Percentiles rank a stretch among this genome's conserved stretches.
These are phyloP conservation scores for Rhinogobio ventralis DNA, from an alignment of 2,797 vertebrate species.

Conservation along the genomic window DNA sequence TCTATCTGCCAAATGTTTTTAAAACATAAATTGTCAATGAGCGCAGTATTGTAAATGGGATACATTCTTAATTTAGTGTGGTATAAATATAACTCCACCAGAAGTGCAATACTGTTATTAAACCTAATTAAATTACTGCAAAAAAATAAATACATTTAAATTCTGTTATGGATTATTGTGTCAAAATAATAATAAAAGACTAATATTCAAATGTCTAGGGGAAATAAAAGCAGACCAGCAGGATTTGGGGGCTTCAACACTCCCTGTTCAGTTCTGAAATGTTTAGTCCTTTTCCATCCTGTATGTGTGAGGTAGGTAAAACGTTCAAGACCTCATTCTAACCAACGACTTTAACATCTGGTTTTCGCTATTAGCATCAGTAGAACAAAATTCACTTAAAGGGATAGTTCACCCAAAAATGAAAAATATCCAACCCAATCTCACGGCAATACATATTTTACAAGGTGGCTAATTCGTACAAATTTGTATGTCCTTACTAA, in stretches of 20 bases:
- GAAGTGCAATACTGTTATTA: not conserved
- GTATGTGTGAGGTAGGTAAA: constrained; percentile 24
- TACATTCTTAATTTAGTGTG: not conserved
- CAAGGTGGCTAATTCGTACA: too few relatives aligned
- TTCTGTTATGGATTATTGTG: not conserved
- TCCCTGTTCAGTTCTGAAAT: not conserved
- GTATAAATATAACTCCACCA: not conserved
- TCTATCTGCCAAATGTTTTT: not conserved
- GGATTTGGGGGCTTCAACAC: not conserved
- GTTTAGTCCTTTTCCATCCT: not conserved
- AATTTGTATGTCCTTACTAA: too few relatives aligned
- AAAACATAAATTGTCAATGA: not conserved
- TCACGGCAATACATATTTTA: too few relatives aligned
- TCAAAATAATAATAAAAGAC: not conserved
- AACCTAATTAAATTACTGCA: not conserved
- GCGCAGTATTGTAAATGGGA: not conserved
- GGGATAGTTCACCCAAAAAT: too few relatives aligned
- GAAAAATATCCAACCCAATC: too few relatives aligned
- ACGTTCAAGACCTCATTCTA: not conserved
- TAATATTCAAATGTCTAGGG: not conserved
- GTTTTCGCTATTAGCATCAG: not conserved
- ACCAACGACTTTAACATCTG: not conserved
- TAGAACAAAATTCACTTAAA: not conserved
- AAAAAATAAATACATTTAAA: not conserved
- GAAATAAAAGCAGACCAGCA: not conserved